Base-by-base conservation (phyloP, 1,140 invertebrate genomes). In the Streblospio benedicti region DNA sequence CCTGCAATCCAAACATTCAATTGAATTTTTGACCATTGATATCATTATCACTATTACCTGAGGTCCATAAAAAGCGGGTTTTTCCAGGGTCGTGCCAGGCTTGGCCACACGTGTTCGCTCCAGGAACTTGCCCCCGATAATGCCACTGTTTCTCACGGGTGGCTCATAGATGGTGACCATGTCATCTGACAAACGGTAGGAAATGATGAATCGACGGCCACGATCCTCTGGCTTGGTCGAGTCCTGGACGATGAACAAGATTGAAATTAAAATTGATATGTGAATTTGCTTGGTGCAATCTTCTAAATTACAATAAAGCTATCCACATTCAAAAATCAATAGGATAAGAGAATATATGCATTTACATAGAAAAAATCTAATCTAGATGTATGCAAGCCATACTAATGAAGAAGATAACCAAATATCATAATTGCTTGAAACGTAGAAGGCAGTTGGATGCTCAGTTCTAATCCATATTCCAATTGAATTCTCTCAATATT, bases 151-250 rank as follows among this genome's bases (percentile, higher is more conserved):
- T 38, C 71, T 62, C 18, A 75, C 70, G 2, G 72, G 74, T 30
- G 76, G 74, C 59, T 79, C 77, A 56, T 76, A 77, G 56, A 79
- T 71, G 6, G 68, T 73, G 60, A 79, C 70, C 74, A 75, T 78
- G 61, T 79, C 76, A 58, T 78, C 74, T 9, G 74, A 71, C 6
- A 78, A 67, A 20, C 71, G 63, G 62, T 79, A 79, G 14, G 71
- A 71, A 25, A 79, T 69, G 44, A 79, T 76, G 65, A 79, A 79
- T 20, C 74, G 61, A 18, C 76, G 67, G n/a, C 70, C 70, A 50
- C 68, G 69, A 63, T 77, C 73, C 43, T 76, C 76, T 44, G 71
- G 70, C 41, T 68, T 64, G 12, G 72, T 65, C 4, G 72, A 69
- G 59, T 77, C 75, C 75, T 76, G 57, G 6, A 64, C n/a, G 50